These are phyloP conservation scores for Carassius auratus DNA, from an alignment of 2,113 vertebrate species.

Conservation along the genomic window DNA sequence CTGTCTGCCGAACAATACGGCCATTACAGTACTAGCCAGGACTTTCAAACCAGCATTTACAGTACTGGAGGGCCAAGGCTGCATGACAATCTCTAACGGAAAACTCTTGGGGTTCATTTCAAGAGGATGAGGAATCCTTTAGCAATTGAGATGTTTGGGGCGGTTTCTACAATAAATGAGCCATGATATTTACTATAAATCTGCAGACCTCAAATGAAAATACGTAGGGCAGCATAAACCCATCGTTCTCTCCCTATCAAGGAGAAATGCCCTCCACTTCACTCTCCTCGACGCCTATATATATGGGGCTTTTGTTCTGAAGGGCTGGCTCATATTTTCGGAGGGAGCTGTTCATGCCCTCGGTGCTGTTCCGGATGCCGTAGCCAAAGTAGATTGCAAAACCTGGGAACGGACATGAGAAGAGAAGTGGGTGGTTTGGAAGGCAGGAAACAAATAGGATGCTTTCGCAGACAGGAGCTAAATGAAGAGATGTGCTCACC, in stretches of 20 bases:
- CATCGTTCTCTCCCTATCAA: constrained; percentile 53
- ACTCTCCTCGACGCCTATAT: constrained; percentile 64
- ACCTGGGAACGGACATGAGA: constrained; percentile 69
- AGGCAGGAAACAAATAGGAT: neutral
- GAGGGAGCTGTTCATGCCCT: constrained; percentile 65
- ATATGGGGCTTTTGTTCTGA: constrained; percentile 72
- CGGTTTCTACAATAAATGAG: constrained; percentile 11
- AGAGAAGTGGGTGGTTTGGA: neutral
- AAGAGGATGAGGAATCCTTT: neutral
- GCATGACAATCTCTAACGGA: neutral
- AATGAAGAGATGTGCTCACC: constrained; percentile 74
- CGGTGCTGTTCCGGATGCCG: constrained; percentile 85
- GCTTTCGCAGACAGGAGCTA: neutral
- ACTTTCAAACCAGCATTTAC: constrained; percentile 12
- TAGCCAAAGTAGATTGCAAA: constrained; percentile 91
- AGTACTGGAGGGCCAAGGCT: neutral
- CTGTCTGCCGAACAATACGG: constrained; percentile 36
- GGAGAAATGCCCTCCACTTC: constrained; percentile 68
- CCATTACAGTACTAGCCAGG: constrained; percentile 42
- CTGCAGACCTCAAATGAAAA: neutral
- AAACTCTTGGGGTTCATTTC: neutral
- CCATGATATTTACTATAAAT: neutral
- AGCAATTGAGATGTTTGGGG: neutral
- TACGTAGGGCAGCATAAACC: neutral
- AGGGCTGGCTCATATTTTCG: constrained; percentile 63